Evolutionary conservation across 2,888 invertebrate genomes (phyloP).

Genomic region (Silvanus unidentatus): DNA sequence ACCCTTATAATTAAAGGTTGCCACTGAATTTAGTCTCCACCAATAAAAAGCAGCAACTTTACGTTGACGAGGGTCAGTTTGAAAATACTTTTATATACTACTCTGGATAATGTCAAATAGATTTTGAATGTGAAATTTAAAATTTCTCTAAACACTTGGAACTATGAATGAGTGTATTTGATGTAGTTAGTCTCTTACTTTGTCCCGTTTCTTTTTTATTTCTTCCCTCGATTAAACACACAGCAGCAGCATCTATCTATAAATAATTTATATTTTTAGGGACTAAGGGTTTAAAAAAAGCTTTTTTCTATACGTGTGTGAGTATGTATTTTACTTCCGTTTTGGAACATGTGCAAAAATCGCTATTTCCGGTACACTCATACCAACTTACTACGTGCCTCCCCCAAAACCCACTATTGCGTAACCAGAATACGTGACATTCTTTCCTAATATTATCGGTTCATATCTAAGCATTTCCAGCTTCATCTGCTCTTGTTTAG

Average conservation of each 20-base stretch:
- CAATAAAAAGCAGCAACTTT: slow-evolving; percentile 23
- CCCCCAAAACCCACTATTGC: slow-evolving; percentile 20
- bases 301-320: neutral
- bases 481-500: slow-evolving; percentile 23
- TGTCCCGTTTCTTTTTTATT: too few species aligned
- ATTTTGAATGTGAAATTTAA: too few species aligned
- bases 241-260: too few species aligned
- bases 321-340: neutral
- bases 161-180: too few species aligned
- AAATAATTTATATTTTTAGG: too few species aligned
- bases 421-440: slow-evolving; percentile 23
- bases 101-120: too few species aligned
- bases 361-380: slow-evolving; percentile 16
- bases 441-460: slow-evolving; percentile 22
- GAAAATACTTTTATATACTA: slow-evolving; percentile 16
- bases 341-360: slow-evolving; percentile 2
- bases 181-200: too few species aligned
- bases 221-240: too few species aligned
- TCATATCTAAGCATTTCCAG: slow-evolving; percentile 22
- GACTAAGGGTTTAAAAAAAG: neutral
- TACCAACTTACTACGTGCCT: slow-evolving; percentile 21
- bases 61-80: slow-evolving; percentile 23
- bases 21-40: slow-evolving; percentile 19
- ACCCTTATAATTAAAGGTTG: slow-evolving; percentile 27
- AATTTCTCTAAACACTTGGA: too few species aligned